Base-by-base conservation (phyloP, 2,113 vertebrate species). In the Carassius gibelio region DNA sequence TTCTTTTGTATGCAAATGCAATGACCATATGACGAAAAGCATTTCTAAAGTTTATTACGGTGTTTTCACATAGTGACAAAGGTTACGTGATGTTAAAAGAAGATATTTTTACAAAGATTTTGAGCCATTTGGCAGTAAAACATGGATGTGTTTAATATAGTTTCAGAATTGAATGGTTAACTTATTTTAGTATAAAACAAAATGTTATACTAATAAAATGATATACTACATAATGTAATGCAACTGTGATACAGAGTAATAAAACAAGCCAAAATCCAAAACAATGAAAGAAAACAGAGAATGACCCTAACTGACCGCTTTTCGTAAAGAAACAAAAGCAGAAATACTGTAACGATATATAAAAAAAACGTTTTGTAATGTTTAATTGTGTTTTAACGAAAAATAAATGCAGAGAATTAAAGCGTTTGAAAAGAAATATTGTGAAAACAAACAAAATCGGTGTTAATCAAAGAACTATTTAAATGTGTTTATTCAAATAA, bases 1-100 rank as follows among this genome's bases (percentile, higher is more conserved):
- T 17, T 26, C 62, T 11, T 82, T 82, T 72, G 81, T 72, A 59
- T 82, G 81, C 79, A 68, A 81, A 81, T 81, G 9, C 6, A 10
- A 34, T 81, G 48, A 82, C 11, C 81, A 30, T 69, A n/a, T 57
- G 66, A 57, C 1, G 11, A 5, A 82, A 72, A 57, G 10, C 64
- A 82, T 55, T 82, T 55, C 23, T 38, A 0, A 55, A 38, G 38
- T 48, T 30, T 50, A 81, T 66, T 34, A 34, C 23, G 0, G 3
- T 26, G 23, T 76, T 76, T 26, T 74, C 9, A 50, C 42, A 15
- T 1, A 14, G 71, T 26, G 45, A 76, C 45, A 13, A 52, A 50
- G 26, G 26, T 15, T 34, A 50, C 1, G 45, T 19, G 26, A 81
- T 14, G 14, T 2, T 38, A 11, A 11, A n/a, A 59, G 9, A 75